phyloP scores from a whole-genome alignment of 2,797 vertebrate species.

The Pteropus rufus region DNA sequence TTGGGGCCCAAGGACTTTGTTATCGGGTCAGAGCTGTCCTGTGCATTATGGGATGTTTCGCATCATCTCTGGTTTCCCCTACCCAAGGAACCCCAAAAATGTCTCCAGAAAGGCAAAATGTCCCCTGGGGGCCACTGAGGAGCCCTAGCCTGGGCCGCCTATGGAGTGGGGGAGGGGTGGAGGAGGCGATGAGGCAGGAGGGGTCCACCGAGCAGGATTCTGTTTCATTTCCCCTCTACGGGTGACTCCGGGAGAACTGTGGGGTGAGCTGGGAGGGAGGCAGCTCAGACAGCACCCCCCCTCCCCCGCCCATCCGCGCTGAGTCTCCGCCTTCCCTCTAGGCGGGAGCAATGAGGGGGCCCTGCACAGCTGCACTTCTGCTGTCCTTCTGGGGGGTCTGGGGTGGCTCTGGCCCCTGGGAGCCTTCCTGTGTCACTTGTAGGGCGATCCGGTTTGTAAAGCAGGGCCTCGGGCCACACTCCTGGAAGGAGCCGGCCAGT shows the following conservation, averaged over 20 bases:
- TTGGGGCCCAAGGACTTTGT: background rate
- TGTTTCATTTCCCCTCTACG: background rate
- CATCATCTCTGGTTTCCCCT: background rate
- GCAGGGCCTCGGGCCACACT: background rate
- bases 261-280: background rate
- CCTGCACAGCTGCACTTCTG: background rate
- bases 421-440: background rate
- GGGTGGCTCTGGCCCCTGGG: background rate
- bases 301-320: no score
- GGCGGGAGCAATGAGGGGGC: no score
- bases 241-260: background rate
- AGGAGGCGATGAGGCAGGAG: background rate
- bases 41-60: accelerated
- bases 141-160: background rate
- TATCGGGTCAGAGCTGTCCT: no score
- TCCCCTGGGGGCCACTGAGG: background rate
- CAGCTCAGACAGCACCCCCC: no score
- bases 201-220: background rate
- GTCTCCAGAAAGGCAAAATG: background rate
- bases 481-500: no score
- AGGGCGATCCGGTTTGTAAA: background rate
- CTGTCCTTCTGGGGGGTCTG: background rate
- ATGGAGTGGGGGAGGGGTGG: background rate
- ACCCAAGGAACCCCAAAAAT: background rate
- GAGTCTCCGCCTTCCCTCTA: background rate